Conservation (phyloP, 2,113 vertebrate species). For the Hipposideros armiger region DNA sequence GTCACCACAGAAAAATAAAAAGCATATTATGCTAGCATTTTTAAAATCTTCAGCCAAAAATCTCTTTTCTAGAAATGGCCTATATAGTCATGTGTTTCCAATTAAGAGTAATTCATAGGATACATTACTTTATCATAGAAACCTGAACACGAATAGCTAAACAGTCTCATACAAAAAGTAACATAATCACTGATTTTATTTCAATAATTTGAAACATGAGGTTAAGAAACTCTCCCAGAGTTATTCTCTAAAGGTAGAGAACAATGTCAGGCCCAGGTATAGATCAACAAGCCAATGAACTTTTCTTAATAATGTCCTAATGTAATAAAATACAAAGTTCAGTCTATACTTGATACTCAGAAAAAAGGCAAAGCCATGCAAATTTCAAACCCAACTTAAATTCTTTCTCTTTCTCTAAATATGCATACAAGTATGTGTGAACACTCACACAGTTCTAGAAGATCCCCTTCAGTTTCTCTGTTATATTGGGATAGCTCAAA, state of each 20-base stretch:
- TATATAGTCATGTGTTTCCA: background rate
- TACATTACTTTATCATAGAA: conserved; percentile 1
- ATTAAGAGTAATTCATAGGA: background rate
- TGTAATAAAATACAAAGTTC: background rate
- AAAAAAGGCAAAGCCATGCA: background rate
- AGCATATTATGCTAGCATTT: background rate
- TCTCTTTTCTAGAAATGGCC: background rate
- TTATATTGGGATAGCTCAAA: background rate
- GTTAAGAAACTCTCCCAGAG: background rate
- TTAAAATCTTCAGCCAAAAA: background rate
- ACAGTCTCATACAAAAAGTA: background rate
- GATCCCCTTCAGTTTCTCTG: background rate
- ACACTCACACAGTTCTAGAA: background rate
- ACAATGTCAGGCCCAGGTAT: background rate
- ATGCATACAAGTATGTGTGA: background rate
- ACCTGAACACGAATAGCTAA: conserved; percentile 9
- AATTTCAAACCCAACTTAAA: background rate
- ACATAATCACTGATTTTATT: background rate
- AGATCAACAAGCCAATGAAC: background rate
- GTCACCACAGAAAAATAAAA: background rate
- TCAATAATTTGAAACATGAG: conserved; percentile 26
- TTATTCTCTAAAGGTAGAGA: background rate
- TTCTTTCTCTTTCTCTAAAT: background rate
- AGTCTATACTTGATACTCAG: background rate
- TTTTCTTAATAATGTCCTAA: background rate